Percentiles rank a stretch among this genome's conserved stretches.
These are phyloP conservation scores for Laspeyria flexula DNA, from an alignment of 2,888 invertebrate genomes.

Conservation along the genomic window DNA sequence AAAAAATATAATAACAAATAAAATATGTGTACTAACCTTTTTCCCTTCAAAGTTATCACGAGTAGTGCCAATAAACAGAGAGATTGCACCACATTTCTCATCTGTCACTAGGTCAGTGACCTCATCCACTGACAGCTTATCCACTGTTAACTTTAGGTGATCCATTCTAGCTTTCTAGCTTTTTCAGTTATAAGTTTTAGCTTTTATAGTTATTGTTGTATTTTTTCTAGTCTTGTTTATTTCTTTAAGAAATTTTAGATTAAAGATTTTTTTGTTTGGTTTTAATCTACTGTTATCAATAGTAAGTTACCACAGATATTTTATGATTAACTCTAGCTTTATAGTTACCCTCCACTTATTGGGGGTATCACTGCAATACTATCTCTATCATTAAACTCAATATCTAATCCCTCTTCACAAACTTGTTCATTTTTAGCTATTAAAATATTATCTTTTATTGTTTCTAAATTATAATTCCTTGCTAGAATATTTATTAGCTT, in stretches of 20 bases:
- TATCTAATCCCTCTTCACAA: constrained; percentile 80
- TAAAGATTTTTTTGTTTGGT: no score
- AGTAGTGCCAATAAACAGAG: constrained; percentile 95
- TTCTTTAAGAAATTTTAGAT: not conserved
- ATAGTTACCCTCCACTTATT: constrained; percentile 93
- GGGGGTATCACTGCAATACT: constrained; percentile 97
- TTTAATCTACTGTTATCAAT: no score
- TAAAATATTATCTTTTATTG: constrained; percentile 90
- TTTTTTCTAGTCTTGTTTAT: not conserved
- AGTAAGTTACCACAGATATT: no score
- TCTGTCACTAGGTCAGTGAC: constrained; percentile 89
- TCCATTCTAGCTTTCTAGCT: constrained; percentile 83
- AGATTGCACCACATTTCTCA: constrained; percentile 94
- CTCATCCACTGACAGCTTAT: constrained; percentile 88
- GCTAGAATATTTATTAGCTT: constrained; percentile 88
- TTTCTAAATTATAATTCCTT: constrained; percentile 87
- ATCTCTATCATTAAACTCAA: constrained; percentile 89
- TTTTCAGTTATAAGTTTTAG: not conserved
- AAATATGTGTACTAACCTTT: constrained; percentile 78
- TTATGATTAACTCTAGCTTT: not conserved
- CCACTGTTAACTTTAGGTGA: constrained; percentile 88
- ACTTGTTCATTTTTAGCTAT: constrained; percentile 95
- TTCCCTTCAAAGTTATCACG: constrained; percentile 93
- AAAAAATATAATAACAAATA: no score
- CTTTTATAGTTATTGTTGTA: not conserved